These are phyloP conservation scores for Microplitis mediator DNA, from an alignment of 1,140 invertebrate species.

Conservation along the genomic window DNA sequence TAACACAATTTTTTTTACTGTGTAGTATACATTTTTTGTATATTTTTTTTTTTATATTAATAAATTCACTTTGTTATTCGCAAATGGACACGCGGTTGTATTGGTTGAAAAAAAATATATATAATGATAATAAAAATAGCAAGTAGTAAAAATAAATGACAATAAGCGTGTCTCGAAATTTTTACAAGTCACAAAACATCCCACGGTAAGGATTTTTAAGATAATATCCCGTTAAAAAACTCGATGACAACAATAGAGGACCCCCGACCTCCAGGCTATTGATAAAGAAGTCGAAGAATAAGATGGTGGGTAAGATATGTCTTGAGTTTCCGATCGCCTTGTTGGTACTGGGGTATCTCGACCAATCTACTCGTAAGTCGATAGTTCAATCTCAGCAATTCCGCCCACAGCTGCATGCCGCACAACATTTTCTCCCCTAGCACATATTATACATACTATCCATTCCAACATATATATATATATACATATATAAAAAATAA, in stretches of 20 bases:
- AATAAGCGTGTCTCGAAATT: constrained; percentile 3
- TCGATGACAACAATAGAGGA: constrained; percentile 25
- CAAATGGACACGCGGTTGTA: background rate
- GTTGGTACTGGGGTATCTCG: constrained; percentile 13
- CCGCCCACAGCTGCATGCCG: constrained; percentile 17
- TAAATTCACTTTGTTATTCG: too few relatives aligned
- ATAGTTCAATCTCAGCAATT: constrained; percentile 26
- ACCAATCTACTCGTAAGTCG: constrained; percentile 22
- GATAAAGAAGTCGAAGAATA: constrained; percentile 26
- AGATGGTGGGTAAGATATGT: constrained; percentile 16
- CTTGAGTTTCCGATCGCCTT: background rate
- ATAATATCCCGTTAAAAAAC: constrained; percentile 17
- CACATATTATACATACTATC: background rate
- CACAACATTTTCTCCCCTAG: constrained; percentile 1
- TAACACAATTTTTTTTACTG: too few relatives aligned
- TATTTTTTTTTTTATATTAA: too few relatives aligned
- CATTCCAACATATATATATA: background rate
- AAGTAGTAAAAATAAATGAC: background rate
- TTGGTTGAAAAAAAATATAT: background rate
- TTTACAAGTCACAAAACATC: constrained; percentile 9
- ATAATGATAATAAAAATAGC: background rate
- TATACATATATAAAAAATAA: background rate
- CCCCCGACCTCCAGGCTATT: constrained; percentile 10
- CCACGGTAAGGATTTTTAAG: constrained; percentile 6
- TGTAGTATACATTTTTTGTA: too few relatives aligned